Base-by-base conservation (phyloP, 2,113 vertebrate genomes). In the Cranoglanis bouderius region DNA sequence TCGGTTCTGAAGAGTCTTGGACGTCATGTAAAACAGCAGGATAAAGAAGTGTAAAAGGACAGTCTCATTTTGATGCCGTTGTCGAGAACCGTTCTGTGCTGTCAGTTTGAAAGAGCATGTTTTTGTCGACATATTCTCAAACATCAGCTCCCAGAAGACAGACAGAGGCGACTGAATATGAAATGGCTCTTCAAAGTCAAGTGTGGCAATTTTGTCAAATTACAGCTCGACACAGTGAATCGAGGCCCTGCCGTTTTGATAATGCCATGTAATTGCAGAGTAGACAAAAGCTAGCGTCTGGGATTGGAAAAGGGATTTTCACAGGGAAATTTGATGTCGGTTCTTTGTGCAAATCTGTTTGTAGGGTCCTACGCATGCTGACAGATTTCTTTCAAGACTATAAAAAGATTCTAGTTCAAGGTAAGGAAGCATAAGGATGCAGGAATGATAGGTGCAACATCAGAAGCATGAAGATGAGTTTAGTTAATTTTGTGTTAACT, bases 141-240 rank as follows among this genome's bases (percentile, higher is more conserved):
- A 88, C 81, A 84, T 32, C 80, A 55, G 32, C 46, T 84, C 53
- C 81, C 53, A 46, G 18, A 38, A 55, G 67, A 72, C 53, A 32
- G 65, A 72, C 80, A 53, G 35, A 84, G n/a, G 67, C 16, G 63
- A 26, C 72, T 49, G 24, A 77, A 63, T 84, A 63, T 38, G 61
- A 82, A 87, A 81, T 75, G 70, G 70, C 70, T 77, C 82, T 84
- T 74, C 57, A 46, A 61, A 88, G 70, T 84, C 67, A 77, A 88
- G 87, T 88, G 87, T 53, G 55, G 82, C 43, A 84, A 88, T 88
- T 84, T 77, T 84, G 87, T 88, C 55, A 88, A 88, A 84, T 88
- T 88, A 77, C 43, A 88, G 78, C 82, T 85, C 82, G 35, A 67
- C 86, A 53, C 51, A 46, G 40, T 26, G 75, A 84, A 84, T 61